Evolutionary conservation across 2,797 vertebrate genomes (phyloP).

Genomic region (Apogon talboti): DNA sequence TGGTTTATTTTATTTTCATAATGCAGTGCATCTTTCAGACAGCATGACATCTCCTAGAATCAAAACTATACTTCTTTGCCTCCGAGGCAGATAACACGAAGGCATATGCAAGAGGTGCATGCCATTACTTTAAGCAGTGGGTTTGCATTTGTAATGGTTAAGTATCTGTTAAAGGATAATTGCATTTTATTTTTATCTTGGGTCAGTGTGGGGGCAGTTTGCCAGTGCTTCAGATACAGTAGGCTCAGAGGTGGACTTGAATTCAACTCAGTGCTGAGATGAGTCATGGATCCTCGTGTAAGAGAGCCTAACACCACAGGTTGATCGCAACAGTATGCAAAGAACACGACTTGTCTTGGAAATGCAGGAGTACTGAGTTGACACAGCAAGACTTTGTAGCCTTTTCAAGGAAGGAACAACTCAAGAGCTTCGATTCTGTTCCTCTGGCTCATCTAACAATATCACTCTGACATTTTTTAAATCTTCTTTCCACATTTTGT

Average conservation of each 20-base stretch:
- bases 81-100: constrained; percentile 32
- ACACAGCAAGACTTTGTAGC: constrained; percentile 5
- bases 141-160: constrained; percentile 22
- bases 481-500: not conserved
- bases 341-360: constrained; percentile 23
- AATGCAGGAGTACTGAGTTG: constrained; percentile 19
- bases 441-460: not conserved
- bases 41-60: constrained; percentile 46
- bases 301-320: constrained; percentile 1
- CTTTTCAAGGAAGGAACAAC: not conserved
- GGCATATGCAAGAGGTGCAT: constrained; percentile 31
- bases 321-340: constrained; percentile 18
- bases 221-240: constrained; percentile 10
- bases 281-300: constrained; percentile 12
- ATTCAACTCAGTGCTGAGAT: constrained; percentile 13
- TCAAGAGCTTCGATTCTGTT: constrained; percentile 3
- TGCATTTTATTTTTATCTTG: constrained; percentile 41
- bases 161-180: constrained; percentile 47
- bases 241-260: constrained; percentile 27
- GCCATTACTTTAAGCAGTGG: constrained; percentile 35
- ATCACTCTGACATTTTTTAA: not conserved
- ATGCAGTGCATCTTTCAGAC: constrained; percentile 47
- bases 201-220: constrained; percentile 14
- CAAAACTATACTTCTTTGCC: constrained; percentile 38
- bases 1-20: constrained; percentile 60